A percentile compares a stretch with the other conserved stretches of the same genome.
phyloP scores from a whole-genome alignment of 2,797 vertebrate genomes.

The Buceros bicornis region DNA sequence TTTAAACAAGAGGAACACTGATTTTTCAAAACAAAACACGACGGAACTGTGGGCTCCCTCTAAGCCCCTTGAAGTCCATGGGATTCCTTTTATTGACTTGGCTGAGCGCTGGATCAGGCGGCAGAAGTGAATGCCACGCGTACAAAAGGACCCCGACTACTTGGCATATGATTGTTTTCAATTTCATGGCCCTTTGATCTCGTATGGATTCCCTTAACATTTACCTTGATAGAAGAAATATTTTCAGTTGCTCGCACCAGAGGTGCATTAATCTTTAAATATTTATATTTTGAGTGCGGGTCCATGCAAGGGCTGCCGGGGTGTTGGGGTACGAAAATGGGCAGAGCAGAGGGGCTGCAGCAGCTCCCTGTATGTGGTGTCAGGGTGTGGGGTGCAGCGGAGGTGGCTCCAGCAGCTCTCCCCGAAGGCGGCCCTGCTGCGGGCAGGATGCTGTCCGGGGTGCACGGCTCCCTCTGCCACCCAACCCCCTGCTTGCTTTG shows the following conservation, averaged over 20 bases:
- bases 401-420: neutral
- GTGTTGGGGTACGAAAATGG: neutral
- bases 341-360: neutral
- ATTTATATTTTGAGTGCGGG: neutral
- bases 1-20: neutral
- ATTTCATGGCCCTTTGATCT: neutral
- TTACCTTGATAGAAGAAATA: neutral
- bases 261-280: neutral
- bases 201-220: conserved; percentile 10
- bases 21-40: neutral
- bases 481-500: neutral
- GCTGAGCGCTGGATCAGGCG: conserved; percentile 2
- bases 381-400: neutral
- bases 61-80: neutral
- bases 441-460: rapidly evolving
- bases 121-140: neutral
- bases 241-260: neutral
- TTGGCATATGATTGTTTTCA: neutral
- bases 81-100: conserved; percentile 31
- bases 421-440: neutral
- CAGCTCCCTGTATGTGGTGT: rapidly evolving
- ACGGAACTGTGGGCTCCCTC: neutral
- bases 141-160: neutral
- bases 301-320: rapidly evolving
- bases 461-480: neutral